These are phyloP conservation scores for Oryzias dopingdopingensis DNA, from an alignment of 2,797 vertebrate genomes.

Conservation along the genomic window DNA sequence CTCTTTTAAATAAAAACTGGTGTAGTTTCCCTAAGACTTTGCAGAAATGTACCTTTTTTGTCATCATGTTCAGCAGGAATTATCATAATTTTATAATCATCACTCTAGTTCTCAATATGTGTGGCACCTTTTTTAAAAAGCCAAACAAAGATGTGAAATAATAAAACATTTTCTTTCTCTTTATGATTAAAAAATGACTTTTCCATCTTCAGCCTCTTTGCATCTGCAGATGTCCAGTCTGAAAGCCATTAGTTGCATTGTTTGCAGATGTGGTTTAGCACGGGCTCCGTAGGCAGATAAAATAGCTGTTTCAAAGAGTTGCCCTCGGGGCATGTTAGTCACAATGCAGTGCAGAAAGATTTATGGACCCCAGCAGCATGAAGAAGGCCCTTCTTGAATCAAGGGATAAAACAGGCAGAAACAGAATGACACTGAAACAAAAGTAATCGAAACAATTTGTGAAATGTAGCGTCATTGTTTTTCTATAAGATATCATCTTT, in stretches of 20 bases:
- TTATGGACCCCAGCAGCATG: slow-evolving; percentile 53
- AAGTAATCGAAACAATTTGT: slow-evolving; percentile 21
- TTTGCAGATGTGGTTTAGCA: slow-evolving; percentile 58
- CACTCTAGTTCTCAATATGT: no score
- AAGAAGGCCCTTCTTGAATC: slow-evolving; percentile 37
- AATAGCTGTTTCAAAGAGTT: slow-evolving; percentile 50
- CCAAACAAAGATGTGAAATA: no score
- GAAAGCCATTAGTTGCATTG: slow-evolving; percentile 59
- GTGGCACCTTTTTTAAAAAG: no score
- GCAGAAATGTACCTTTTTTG: no score
- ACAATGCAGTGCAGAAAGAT: slow-evolving; percentile 54
- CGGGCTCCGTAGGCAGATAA: slow-evolving; percentile 49
- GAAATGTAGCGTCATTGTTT: slow-evolving; percentile 3
- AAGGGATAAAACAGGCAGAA: slow-evolving; percentile 48
- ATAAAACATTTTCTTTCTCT: no score
- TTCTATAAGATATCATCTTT: slow-evolving; percentile 36
- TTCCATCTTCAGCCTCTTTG: no score
- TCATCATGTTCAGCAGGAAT: no score
- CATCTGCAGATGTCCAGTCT: slow-evolving; percentile 2
- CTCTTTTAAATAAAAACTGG: no score
- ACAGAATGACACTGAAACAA: slow-evolving; percentile 44
- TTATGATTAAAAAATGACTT: no score
- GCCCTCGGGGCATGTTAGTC: slow-evolving; percentile 58
- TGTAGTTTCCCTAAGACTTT: no score
- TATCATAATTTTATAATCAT: no score